A percentile compares a stretch with the other conserved stretches of the same genome.
These are phyloP conservation scores for Alloscopus bannaensis DNA, from an alignment of 2,888 invertebrate species.

Conservation along the genomic window DNA sequence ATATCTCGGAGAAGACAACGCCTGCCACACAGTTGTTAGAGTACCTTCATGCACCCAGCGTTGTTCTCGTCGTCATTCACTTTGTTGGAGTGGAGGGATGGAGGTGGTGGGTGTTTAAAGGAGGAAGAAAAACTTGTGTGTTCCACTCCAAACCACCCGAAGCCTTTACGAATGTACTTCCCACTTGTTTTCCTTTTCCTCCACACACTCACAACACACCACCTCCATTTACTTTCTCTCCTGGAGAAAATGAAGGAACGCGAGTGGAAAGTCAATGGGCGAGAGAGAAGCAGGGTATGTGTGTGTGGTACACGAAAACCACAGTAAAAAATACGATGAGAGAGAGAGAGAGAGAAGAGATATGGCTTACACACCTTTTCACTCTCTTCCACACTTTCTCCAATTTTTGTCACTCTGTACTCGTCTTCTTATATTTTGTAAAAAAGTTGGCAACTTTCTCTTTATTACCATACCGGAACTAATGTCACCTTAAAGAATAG, in stretches of 20 bases:
- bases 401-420: background rate
- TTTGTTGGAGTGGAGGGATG: background rate
- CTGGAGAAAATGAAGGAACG: background rate
- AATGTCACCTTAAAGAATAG: too few species aligned
- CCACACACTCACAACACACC: too few species aligned
- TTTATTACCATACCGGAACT: slow-evolving; percentile 19
- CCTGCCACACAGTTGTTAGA: too few species aligned
- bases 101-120: too few species aligned
- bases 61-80: background rate
- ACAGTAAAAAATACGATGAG: background rate
- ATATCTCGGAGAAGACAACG: background rate
- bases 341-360: background rate
- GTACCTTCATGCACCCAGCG: slow-evolving; percentile 7
- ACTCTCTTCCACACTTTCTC: slow-evolving; percentile 2
- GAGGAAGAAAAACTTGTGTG: too few species aligned
- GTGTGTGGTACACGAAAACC: background rate
- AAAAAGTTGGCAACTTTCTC: background rate
- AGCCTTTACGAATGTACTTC: too few species aligned
- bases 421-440: background rate
- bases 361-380: slow-evolving; percentile 15
- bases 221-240: slow-evolving; percentile 23
- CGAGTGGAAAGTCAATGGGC: slow-evolving; percentile 1
- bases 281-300: background rate
- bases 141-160: too few species aligned
- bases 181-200: too few species aligned